Conservation (phyloP, 2,113 vertebrate species). For the Fulica atra region DNA sequence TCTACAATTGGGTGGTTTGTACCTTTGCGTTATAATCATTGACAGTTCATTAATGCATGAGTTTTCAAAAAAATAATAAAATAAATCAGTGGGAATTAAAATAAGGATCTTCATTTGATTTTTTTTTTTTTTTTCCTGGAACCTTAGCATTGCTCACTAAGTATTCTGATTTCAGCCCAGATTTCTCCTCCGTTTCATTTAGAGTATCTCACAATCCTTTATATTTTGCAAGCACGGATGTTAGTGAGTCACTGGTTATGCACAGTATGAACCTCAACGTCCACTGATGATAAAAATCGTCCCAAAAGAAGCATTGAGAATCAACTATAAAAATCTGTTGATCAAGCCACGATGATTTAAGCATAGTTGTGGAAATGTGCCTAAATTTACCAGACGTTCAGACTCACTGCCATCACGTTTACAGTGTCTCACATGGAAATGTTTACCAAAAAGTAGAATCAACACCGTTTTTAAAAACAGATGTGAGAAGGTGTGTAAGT, state of each 20-base stretch:
- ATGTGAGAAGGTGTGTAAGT: not conserved
- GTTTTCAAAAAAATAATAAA: not conserved
- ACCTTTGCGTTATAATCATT: not conserved
- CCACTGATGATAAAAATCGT: not conserved
- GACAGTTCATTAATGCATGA: not conserved
- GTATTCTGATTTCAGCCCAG: not conserved
- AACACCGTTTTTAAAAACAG: not conserved
- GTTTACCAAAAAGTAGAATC: not conserved
- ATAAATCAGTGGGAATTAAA: not conserved
- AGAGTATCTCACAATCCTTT: not conserved
- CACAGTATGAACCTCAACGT: not conserved
- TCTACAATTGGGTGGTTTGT: not conserved
- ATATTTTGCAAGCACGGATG: not conserved
- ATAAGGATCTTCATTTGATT: not conserved
- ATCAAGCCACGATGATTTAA: not conserved
- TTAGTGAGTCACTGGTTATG: not conserved
- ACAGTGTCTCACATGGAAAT: not conserved
- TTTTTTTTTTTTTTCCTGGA: not conserved
- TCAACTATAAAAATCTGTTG: not conserved
- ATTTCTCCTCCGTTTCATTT: not conserved
- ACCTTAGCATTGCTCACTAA: not conserved
- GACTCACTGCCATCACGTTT: not conserved
- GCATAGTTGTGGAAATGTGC: not conserved
- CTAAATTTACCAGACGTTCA: not conserved
- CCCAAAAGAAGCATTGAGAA: not conserved